Percentiles rank a stretch among this genome's conserved stretches.
Evolutionary conservation across 2,113 vertebrate species (phyloP).

Genomic region (Meles meles): DNA sequence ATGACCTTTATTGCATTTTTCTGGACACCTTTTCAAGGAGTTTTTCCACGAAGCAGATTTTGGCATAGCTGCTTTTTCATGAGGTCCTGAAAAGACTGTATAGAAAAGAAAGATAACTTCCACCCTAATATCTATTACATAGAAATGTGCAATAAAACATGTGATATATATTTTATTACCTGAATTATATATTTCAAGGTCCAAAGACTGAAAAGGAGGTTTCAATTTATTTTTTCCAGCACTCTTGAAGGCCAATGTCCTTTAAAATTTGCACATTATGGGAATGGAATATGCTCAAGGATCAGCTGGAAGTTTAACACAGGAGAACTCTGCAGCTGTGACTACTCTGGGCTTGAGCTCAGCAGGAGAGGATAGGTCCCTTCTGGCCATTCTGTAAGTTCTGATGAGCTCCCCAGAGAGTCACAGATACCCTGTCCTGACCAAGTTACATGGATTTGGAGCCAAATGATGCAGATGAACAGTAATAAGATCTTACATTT

Average conservation of each 20-base stretch:
- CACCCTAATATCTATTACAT: not conserved
- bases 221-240: not conserved
- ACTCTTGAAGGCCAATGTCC: conserved; percentile 4
- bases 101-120: not conserved
- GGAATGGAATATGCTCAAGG: conserved; percentile 47
- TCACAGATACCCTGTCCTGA: not conserved
- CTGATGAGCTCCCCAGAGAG: not conserved
- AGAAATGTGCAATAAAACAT: not conserved
- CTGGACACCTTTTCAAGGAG: not conserved
- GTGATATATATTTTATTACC: not conserved
- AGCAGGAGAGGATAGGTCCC: not conserved
- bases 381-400: not conserved
- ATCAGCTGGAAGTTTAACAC: conserved; percentile 37
- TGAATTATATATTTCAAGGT: conserved; percentile 36
- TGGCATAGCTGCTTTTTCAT: not conserved
- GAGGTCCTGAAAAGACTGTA: not conserved
- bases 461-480: not conserved
- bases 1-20: not conserved
- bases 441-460: not conserved
- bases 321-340: not conserved
- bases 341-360: not conserved
- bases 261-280: conserved; percentile 25
- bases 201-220: not conserved
- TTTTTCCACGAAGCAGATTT: conserved; percentile 23
- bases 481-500: conserved; percentile 5